Base-by-base conservation (phyloP, 2,113 vertebrate genomes). In the Cheilinus undulatus region DNA sequence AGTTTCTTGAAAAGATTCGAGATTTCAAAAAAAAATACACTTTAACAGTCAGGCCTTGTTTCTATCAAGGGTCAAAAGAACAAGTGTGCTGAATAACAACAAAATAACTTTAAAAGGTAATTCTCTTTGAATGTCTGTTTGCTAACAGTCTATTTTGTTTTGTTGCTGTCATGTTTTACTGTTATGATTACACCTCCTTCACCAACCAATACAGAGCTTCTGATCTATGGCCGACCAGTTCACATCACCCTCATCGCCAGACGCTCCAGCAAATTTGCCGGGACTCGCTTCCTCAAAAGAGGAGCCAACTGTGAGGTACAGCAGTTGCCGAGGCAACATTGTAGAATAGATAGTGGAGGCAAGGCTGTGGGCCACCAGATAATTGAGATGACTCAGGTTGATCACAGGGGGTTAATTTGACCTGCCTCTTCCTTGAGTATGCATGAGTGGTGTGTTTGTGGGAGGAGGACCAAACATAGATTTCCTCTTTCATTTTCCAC, bases 201-300 rank as follows among this genome's bases (percentile, higher is more conserved):
- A 96, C 93, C 74, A 26, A 36, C 7, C 5, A 50, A 73, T 73
- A 10, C 91, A 99, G 98, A 99, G 73, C 86, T 99, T 23, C 85
- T 99, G 79, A 98, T 99, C 84, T 99, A 98, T 0, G 98, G 98
- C 34, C 94, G 96, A 32, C 98, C 97, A 15, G 95, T 98, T 69
- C 94, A 99, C 64, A 95, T 99, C 80, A 99, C 97, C 50, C 93
- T 99, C 65, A 97, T 99, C 80, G 98, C 98, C 53, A 95, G 98
- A 83, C 96, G 98, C 78, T 99, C 98, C 88, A 97, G 97, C 82
- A 96, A 93, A 87, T 99, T 98, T 87, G 97, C 98, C 22, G 98
- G 98, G 49, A 99, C 98, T 5, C 97, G 98, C 52, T 99, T 99
- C 91, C 94, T 99, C 70, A 99, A 99, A 90, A 96, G 98, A 91